Base-by-base conservation (phyloP, 1,140 invertebrate genomes). In the Choristoneura fumiferana region DNA sequence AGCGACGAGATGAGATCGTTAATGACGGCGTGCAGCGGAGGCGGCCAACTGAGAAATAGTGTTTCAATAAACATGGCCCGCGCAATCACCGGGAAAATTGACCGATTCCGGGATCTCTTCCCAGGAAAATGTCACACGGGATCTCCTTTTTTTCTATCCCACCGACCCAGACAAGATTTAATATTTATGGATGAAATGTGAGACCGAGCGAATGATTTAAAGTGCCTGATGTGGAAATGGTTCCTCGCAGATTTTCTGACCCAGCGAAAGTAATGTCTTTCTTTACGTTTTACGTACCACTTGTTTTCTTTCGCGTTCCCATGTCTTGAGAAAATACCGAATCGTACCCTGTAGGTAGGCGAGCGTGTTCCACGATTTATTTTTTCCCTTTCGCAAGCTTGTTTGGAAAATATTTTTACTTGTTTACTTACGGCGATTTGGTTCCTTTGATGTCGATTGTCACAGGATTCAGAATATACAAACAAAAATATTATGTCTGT, bases 161-260 rank as follows among this genome's bases (percentile, higher is more conserved):
- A 73, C 57, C 69, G 73, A 73, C 78, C 78, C 63, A 78, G 73
- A 66, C 79, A 76, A 81, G 72, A 84, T 85, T 88, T 88, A 87
- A 88, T 88, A 88, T 88, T 88, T 87, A 88, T 87, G 80, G 84
- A 81, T 80, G 81, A 83, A 88, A 85, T 87, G 82, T 88, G 78
- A 85, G 74, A 76, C 82, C 71, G 72, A 76, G 81, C 82, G 76
- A 57, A 86, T 87, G 85, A 88, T 88, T 88, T 86, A 88, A 88
- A 87, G 73, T 81, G 80, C 78, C 81, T 81, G 79, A 88, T 83
- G 85, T 84, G 80, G 74, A 85, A 88, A 85, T 83, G 71, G 76
- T 81, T 76, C 61, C 71, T 84, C 75, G 79, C 77, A 84, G 82
- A 87, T 85, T 88, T 85, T 84, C 82, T 85, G 85, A 85, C 79